phyloP scores from a whole-genome alignment of 2,888 invertebrate species.

The Hoplodrina ambigua region DNA sequence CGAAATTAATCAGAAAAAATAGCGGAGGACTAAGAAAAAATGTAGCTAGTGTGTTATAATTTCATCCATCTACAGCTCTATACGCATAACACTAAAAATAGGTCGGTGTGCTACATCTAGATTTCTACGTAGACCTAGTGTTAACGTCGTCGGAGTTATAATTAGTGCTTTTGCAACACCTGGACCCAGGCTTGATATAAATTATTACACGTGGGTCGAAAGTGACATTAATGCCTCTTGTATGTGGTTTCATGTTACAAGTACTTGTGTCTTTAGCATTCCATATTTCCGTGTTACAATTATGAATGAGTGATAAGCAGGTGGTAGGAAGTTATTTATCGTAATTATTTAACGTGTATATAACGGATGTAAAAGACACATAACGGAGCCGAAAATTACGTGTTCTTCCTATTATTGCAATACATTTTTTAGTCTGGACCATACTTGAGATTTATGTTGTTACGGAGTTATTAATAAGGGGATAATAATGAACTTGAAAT shows the following conservation, averaged over 20 bases:
- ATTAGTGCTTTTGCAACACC: slow-evolving; percentile 40
- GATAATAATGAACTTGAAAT: too few relatives aligned
- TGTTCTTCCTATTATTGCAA: too few relatives aligned
- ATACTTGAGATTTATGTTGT: too few relatives aligned
- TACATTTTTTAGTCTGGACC: too few relatives aligned
- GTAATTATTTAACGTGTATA: too few relatives aligned
- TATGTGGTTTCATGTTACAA: slow-evolving; percentile 7
- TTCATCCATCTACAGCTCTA: not conserved
- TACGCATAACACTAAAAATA: slow-evolving; percentile 12
- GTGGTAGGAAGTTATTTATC: too few relatives aligned
- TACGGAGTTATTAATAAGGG: too few relatives aligned
- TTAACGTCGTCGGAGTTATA: slow-evolving; percentile 40
- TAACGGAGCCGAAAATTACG: too few relatives aligned
- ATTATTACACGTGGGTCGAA: slow-evolving; percentile 27
- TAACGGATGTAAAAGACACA: too few relatives aligned
- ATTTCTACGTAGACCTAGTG: not conserved
- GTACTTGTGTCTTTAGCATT: not conserved
- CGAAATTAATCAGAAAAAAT: too few relatives aligned
- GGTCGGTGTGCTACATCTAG: not conserved
- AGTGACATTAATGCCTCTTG: slow-evolving; percentile 5
- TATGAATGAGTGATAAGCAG: not conserved
- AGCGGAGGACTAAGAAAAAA: too few relatives aligned
- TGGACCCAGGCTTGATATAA: slow-evolving; percentile 23
- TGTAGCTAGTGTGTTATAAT: not conserved
- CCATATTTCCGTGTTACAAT: not conserved